Evolutionary conservation across 1,140 invertebrate genomes (phyloP).

Genomic region (Popillia japonica): DNA sequence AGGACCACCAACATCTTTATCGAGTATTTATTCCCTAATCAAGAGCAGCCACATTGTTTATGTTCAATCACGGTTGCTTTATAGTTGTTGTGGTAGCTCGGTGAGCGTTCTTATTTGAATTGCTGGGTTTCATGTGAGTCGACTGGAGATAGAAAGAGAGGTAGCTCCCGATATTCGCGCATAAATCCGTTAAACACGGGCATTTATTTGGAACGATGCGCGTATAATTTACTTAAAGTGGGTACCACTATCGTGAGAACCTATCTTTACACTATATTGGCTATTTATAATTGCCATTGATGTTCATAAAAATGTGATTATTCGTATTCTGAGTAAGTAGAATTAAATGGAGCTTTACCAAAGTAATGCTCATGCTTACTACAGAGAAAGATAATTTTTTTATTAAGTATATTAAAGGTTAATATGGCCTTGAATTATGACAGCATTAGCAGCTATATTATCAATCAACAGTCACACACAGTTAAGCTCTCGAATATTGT

Average conservation of each 20-base stretch:
- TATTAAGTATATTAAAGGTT: no score
- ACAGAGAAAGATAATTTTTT: no score
- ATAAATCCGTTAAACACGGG: constrained; percentile 37
- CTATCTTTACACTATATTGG: neutral
- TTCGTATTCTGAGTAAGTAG: no score
- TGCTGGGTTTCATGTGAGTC: neutral
- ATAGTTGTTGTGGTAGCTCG: constrained; percentile 19
- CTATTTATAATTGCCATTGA: neutral
- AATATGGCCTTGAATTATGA: no score
- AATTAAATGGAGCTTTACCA: no score
- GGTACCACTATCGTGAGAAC: neutral
- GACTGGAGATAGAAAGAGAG: neutral
- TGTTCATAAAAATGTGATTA: constrained; percentile 12
- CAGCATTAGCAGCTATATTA: no score
- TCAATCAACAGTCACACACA: no score
- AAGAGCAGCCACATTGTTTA: constrained; percentile 32
- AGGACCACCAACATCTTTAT: constrained; percentile 38
- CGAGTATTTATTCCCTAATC: constrained; percentile 40
- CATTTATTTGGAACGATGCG: constrained; percentile 31
- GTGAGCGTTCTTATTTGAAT: constrained; percentile 21
- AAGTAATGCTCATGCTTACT: no score
- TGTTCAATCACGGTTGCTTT: constrained; percentile 37
- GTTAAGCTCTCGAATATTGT: no score
- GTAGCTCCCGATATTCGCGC: neutral
- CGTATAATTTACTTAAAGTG: constrained; percentile 23